Conservation (phyloP, 2,888 invertebrate genomes). For the Hydroisotoma schaefferi region DNA sequence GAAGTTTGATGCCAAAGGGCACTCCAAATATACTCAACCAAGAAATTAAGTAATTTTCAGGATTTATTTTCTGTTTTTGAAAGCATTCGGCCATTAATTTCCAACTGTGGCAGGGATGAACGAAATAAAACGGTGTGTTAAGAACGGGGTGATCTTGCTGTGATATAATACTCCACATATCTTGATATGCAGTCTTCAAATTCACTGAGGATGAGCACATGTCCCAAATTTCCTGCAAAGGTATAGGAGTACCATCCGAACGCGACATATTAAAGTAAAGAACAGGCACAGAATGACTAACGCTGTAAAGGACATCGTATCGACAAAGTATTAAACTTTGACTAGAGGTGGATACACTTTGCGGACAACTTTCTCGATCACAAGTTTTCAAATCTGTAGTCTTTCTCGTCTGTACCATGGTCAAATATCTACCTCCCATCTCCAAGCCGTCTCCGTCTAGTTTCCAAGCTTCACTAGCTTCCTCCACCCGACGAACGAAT, state of each 20-base stretch:
- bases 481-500: slow-evolving; percentile 4
- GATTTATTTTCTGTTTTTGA: neutral
- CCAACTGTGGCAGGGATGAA: slow-evolving; percentile 37
- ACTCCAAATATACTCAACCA: slow-evolving; percentile 38
- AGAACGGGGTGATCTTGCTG: slow-evolving; percentile 40
- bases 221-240: slow-evolving; percentile 31
- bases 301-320: slow-evolving; percentile 30
- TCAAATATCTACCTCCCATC: slow-evolving; percentile 7
- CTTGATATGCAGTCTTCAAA: neutral
- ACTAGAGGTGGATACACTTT: neutral
- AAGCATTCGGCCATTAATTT: slow-evolving; percentile 25
- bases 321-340: slow-evolving; percentile 18
- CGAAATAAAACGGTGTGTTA: slow-evolving; percentile 34
- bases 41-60: slow-evolving; percentile 25
- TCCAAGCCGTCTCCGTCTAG: neutral
- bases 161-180: slow-evolving; percentile 33
- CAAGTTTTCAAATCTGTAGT: neutral
- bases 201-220: neutral
- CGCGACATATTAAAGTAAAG: slow-evolving; percentile 32
- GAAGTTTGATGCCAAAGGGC: slow-evolving; percentile 7
- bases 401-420: neutral
- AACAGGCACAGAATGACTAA: slow-evolving; percentile 29
- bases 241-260: slow-evolving; percentile 22
- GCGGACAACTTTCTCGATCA: neutral
- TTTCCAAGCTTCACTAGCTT: slow-evolving; percentile 9